Evolutionary conservation across 1,140 invertebrate species (phyloP), one percentile per base, ranked within the genome.

Genomic region (Aphidius ervi): DNA sequence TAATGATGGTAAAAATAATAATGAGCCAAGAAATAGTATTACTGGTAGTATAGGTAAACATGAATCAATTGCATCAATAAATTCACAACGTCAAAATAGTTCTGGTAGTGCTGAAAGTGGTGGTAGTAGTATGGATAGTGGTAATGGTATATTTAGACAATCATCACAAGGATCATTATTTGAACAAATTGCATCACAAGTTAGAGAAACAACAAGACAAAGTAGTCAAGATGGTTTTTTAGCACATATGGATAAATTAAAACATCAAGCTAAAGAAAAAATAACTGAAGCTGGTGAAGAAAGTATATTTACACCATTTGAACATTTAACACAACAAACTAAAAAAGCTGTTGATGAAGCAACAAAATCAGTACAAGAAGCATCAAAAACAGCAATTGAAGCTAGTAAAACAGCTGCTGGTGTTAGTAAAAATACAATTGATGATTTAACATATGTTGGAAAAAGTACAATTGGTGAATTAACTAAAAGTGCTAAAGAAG

Each of bases 401-500:
- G 92, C 91, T 0, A 92, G 92, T 63, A 94, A 93, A 75, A 92
- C 86, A 49, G 92, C 88, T 16, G 90, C 91, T 3, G 91, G 88
- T 10, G 91, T 91, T 0, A 93, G 91, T 69, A 93, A 92, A 74
- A 93, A 92, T 67, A 93, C 92, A 0, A 79, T 94, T 1, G 92
- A 94, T 67, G 92, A 94, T 76, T 80, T 94, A 9, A 92, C 91
- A 0, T 93, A 93, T 71, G 91, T 93, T 5, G 87, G 92, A 2
- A 93, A 92, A 73, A 92, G 88, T 39, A 93, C 91, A 4, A 79
- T 94, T 45, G 92, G 90, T 8, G 93, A 94, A 75, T 79, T 94
- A n/a, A 95, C 93, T 0, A 95, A 95, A 75, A 92, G 89, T 70
- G 92, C 92, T 5, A 92, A 93, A 70, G 91, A 94, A 80, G 91